A percentile compares a stretch with the other conserved stretches of the same genome.
Conservation (phyloP, 2,888 invertebrate genomes). For the Drepana falcataria region DNA sequence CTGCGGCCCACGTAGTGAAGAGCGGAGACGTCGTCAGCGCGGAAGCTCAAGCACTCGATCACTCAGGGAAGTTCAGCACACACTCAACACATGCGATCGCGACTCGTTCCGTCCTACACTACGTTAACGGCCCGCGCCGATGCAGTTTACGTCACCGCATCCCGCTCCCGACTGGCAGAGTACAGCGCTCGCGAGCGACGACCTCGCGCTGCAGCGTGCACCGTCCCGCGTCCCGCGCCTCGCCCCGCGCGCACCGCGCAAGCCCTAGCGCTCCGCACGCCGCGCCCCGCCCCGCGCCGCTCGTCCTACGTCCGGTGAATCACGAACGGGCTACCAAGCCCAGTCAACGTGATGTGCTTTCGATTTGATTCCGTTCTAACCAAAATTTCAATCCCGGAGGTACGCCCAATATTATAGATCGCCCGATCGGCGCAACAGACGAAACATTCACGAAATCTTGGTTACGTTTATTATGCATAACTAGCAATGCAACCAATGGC, state of each 20-base stretch:
- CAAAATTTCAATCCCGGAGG: background rate
- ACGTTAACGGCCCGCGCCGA: slow-evolving; percentile 73
- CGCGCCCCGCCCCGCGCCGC: slow-evolving; percentile 31
- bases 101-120: slow-evolving; percentile 76
- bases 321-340: slow-evolving; percentile 22
- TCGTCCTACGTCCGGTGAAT: slow-evolving; percentile 73
- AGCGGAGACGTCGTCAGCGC: slow-evolving; percentile 62
- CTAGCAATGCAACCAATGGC: slow-evolving; percentile 4
- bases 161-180: slow-evolving; percentile 75
- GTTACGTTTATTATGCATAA: slow-evolving; percentile 31
- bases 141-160: slow-evolving; percentile 79
- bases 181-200: slow-evolving; percentile 69
- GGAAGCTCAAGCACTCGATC: slow-evolving; percentile 59
- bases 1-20: slow-evolving; percentile 67
- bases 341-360: slow-evolving; percentile 31
- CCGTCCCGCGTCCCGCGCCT: slow-evolving; percentile 57
- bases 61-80: slow-evolving; percentile 56
- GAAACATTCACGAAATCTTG: slow-evolving; percentile 21
- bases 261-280: slow-evolving; percentile 35
- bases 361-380: slow-evolving; percentile 11
- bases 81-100: slow-evolving; percentile 58
- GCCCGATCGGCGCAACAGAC: background rate
- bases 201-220: slow-evolving; percentile 77
- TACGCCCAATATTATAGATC: background rate
- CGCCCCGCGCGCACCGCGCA: slow-evolving; percentile 29